A percentile compares a stretch with the other conserved stretches of the same genome.
These are phyloP conservation scores for Porites cylindrica DNA, from an alignment of 92 coral and sea anemone genomes.

Conservation along the genomic window DNA sequence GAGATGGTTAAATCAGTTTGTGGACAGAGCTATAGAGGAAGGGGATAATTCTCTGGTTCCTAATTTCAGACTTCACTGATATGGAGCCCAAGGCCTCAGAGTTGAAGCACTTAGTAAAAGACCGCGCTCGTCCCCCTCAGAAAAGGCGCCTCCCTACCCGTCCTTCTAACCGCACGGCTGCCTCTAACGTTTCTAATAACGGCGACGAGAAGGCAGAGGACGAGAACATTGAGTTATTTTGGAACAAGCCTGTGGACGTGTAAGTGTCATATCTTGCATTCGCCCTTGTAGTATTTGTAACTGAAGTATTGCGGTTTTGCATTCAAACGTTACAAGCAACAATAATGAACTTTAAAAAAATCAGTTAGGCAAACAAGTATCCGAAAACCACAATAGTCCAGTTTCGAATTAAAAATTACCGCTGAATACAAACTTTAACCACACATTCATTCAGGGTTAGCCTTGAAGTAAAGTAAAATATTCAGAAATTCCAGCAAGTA, in stretches of 20 bases:
- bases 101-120: constrained; percentile 84
- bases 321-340: too few species aligned
- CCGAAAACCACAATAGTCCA: too few species aligned
- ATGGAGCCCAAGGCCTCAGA: constrained; percentile 68
- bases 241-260: constrained; percentile 76
- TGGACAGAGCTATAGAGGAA: not conserved
- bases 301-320: not conserved
- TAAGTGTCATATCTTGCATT: constrained; percentile 52
- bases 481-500: too few species aligned
- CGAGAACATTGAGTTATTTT: constrained; percentile 76
- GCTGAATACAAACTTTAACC: too few species aligned
- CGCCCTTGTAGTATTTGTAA: too few species aligned
- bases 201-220: constrained; percentile 57
- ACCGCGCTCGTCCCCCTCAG: constrained; percentile 94
- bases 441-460: too few species aligned
- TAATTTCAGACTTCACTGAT: constrained; percentile 63
- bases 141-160: constrained; percentile 95
- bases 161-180: constrained; percentile 88
- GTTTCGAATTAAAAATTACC: too few species aligned
- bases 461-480: too few species aligned
- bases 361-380: too few species aligned
- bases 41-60: not conserved
- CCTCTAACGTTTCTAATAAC: constrained; percentile 62
- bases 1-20: too few species aligned
- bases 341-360: too few species aligned